Conservation (phyloP, 2,113 vertebrate genomes). For the Uria lomvia region DNA sequence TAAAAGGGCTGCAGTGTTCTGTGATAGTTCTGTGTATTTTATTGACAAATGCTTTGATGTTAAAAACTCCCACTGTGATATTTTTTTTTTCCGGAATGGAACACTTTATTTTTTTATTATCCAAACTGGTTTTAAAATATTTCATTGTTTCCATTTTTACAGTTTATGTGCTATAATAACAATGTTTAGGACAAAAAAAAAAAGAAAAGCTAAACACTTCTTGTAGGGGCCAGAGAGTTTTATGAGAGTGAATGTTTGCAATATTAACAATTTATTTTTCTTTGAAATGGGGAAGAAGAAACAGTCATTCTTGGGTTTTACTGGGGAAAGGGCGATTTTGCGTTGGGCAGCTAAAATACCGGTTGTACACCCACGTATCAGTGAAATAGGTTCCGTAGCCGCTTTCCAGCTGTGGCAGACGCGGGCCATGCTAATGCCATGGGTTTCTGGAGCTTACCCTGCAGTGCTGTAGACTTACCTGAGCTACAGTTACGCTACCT, state of each 20-base stretch:
- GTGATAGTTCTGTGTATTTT: not conserved
- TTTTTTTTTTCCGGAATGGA: constrained; percentile 17
- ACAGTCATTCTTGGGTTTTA: not conserved
- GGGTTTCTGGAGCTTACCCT: not conserved
- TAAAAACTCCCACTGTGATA: not conserved
- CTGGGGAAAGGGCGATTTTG: not conserved
- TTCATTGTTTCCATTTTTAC: constrained; percentile 1
- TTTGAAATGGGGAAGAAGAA: not conserved
- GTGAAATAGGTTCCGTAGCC: not conserved
- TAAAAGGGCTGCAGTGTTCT: constrained; percentile 6
- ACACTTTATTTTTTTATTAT: constrained; percentile 24
- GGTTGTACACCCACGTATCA: not conserved
- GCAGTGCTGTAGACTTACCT: not conserved
- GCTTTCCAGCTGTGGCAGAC: not conserved
- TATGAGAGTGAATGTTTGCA: not conserved
- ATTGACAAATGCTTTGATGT: constrained; percentile 22
- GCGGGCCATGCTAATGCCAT: not conserved
- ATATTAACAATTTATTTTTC: not conserved
- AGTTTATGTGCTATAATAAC: not conserved
- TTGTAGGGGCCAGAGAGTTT: not conserved
- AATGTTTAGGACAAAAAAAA: not conserved
- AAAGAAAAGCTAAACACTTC: not conserved
- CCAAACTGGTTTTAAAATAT: not conserved
- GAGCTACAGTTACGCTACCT: not conserved
- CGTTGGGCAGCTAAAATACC: not conserved